These are phyloP conservation scores for Drosophila leontia DNA, from an alignment of 1,140 invertebrate genomes.

Conservation along the genomic window DNA sequence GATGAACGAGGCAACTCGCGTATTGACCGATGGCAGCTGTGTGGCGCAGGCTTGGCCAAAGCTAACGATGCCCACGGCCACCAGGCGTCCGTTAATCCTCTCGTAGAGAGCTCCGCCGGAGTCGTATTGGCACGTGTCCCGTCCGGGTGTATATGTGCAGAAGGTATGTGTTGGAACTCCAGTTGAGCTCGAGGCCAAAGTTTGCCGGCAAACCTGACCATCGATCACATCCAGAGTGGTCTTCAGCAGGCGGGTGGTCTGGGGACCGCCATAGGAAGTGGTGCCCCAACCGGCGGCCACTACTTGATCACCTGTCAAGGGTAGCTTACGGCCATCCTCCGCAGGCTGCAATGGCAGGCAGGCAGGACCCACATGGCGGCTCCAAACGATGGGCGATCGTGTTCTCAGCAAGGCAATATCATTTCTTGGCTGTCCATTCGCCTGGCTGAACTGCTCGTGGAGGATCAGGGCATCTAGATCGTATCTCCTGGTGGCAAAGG, in stretches of 20 bases:
- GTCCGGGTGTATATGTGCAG: slow-evolving; percentile 76
- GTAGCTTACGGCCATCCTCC: slow-evolving; percentile 36
- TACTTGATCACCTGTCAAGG: slow-evolving; percentile 57
- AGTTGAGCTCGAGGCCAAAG: slow-evolving; percentile 2
- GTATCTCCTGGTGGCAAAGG: slow-evolving; percentile 67
- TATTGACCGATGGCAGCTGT: slow-evolving; percentile 88
- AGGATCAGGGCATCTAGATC: slow-evolving; percentile 61
- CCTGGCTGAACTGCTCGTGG: slow-evolving; percentile 69
- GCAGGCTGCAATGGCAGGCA: slow-evolving; percentile 66
- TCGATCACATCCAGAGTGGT: slow-evolving; percentile 73
- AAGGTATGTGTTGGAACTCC: slow-evolving; percentile 60
- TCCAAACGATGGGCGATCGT: slow-evolving; percentile 61
- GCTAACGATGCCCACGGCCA: slow-evolving; percentile 88
- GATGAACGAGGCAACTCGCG: slow-evolving; percentile 88
- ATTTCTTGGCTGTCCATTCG: slow-evolving; percentile 58
- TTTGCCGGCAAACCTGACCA: slow-evolving; percentile 47
- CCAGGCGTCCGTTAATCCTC: slow-evolving; percentile 61
- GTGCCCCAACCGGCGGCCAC: slow-evolving; percentile 82
- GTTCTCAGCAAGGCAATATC: slow-evolving; percentile 77
- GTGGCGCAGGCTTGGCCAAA: slow-evolving; percentile 88
- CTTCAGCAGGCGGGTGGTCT: slow-evolving; percentile 68
- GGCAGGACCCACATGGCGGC: slow-evolving; percentile 73
- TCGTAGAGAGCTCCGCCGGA: slow-evolving; percentile 80
- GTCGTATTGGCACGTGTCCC: slow-evolving; percentile 81
- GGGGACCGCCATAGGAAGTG: slow-evolving; percentile 77